These are phyloP conservation scores for Stenichneumon culpator DNA, from an alignment of 2,888 invertebrate genomes.

Conservation along the genomic window DNA sequence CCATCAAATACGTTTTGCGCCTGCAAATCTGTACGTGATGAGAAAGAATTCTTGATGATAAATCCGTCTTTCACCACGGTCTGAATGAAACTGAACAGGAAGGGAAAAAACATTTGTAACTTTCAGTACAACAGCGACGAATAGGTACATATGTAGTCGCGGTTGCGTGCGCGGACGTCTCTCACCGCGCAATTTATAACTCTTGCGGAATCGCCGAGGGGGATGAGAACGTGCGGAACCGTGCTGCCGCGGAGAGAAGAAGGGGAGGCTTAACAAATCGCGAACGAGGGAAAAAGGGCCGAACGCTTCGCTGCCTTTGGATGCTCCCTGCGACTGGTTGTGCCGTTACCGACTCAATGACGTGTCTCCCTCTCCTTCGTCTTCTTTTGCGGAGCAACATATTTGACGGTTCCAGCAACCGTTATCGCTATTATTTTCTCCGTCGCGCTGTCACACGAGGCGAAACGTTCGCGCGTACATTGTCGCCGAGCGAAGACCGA, in stretches of 20 bases:
- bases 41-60: slow-evolving; percentile 37
- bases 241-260: not conserved
- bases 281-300: slow-evolving; percentile 53
- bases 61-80: slow-evolving; percentile 36
- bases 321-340: slow-evolving; percentile 17
- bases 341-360: slow-evolving; percentile 18
- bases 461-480: not conserved
- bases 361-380: slow-evolving; percentile 32
- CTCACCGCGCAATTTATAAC: slow-evolving; percentile 64
- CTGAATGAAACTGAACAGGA: slow-evolving; percentile 47
- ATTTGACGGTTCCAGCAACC: not conserved
- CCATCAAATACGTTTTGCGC: not conserved
- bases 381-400: slow-evolving; percentile 3
- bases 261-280: slow-evolving; percentile 62
- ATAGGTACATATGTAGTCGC: slow-evolving; percentile 61
- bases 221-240: not conserved
- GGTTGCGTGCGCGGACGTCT: slow-evolving; percentile 62
- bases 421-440: slow-evolving; percentile 4
- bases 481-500: not conserved
- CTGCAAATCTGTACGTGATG: not conserved
- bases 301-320: slow-evolving; percentile 49
- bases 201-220: slow-evolving; percentile 35
- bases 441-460: not conserved
- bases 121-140: slow-evolving; percentile 51
- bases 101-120: slow-evolving; percentile 56